Conservation (phyloP, 2,113 vertebrate species). For the Pterocles burchelli region DNA sequence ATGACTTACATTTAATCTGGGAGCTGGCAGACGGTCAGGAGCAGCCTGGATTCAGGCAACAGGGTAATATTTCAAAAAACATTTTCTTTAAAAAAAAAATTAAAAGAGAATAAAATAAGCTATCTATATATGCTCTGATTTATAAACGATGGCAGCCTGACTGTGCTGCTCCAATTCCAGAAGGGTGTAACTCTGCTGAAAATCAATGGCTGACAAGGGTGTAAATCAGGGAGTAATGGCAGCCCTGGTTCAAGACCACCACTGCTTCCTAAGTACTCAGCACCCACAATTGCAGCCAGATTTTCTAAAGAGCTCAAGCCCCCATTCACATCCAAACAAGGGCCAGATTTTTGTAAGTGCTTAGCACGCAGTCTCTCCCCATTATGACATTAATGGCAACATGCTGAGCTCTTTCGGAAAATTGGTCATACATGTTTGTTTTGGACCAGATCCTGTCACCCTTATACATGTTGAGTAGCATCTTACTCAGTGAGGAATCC, state of each 20-base stretch:
- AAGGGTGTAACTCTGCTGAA: conserved; percentile 12
- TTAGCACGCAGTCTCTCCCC: conserved; percentile 4
- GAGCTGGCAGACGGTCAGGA: conserved; percentile 69
- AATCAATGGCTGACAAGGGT: conserved; percentile 9
- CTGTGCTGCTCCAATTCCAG: neutral
- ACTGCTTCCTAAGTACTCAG: conserved; percentile 21
- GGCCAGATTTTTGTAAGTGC: conserved; percentile 38
- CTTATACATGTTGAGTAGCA: neutral
- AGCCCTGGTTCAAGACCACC: conserved; percentile 26
- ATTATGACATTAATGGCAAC: conserved; percentile 38
- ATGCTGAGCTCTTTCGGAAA: conserved; percentile 39
- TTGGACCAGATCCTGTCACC: conserved; percentile 13
- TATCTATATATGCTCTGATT: neutral
- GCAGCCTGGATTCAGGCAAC: conserved; percentile 60
- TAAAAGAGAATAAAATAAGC: neutral
- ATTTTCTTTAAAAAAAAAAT: conserved; percentile 30
- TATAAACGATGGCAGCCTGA: neutral
- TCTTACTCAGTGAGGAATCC: neutral
- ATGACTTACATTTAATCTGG: conserved; percentile 78
- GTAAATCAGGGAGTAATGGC: conserved; percentile 49
- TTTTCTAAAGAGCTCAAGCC: conserved; percentile 29
- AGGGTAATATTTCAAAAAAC: conserved; percentile 62
- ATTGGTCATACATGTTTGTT: conserved; percentile 51
- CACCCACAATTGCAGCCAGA: conserved; percentile 45
- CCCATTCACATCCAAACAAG: conserved; percentile 23